Evolutionary conservation across 2,113 vertebrate genomes (phyloP), one percentile per base, ranked within the genome.

Genomic region (Lophochroa leadbeateri): DNA sequence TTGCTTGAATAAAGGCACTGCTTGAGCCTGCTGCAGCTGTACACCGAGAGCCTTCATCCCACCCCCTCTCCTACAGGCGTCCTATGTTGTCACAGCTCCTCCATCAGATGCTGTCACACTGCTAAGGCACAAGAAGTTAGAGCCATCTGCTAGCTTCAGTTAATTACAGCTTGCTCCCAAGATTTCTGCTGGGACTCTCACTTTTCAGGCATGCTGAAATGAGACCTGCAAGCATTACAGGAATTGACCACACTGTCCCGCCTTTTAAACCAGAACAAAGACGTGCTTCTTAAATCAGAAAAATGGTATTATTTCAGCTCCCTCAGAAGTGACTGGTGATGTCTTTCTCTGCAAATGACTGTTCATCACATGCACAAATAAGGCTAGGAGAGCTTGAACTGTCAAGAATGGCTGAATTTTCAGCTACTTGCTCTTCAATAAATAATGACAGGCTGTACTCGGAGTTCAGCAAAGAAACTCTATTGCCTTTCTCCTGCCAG

Each of bases 61-160:
- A 83, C 37, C 47, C 58, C 25, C 35, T 94, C 79, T 82, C 82
- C 90, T 94, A 43, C 87, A 92, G 25, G 65, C 0, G 39, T 69
- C 67, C 92, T 90, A 67, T 15, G 88, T 93, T 96, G 96, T 88
- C 96, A 92, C 82, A n/a, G 55, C 86, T 72, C 71, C 76, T 93
- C 60, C 64, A 27, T 27, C 85, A 94, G 85, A 46, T 31, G 75
- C 90, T 93, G 94, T 95, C 90, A 93, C 92, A 44, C 58, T 25
- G 79, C 71, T 67, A 3, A 83, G 80, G 88, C 87, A 75, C 60
- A 70, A 64, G 1, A 49, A 68, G 76, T 37, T 75, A 82, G 87
- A 92, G 76, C 96, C 95, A 95, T 94, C 96, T 95, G 90, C 80
- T 95, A 60, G 39, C 76, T 90, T 86, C 92, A 63, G 44, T 93